A percentile compares a stretch with the other conserved stretches of the same genome.
These are phyloP conservation scores for Percina caprodes DNA, from an alignment of 2,113 vertebrate species.

Conservation along the genomic window DNA sequence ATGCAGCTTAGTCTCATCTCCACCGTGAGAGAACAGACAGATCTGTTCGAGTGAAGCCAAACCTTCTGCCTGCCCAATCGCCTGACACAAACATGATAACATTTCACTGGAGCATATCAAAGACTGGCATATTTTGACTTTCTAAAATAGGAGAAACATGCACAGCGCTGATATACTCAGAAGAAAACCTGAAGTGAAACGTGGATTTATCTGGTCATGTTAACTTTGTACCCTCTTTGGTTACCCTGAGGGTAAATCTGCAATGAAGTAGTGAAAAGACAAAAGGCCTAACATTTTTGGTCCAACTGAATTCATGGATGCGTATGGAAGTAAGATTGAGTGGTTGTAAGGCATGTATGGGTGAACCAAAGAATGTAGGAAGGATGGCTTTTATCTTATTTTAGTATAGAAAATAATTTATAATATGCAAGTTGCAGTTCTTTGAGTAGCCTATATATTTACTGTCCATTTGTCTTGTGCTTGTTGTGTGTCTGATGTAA, in stretches of 20 bases:
- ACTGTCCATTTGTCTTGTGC: no score
- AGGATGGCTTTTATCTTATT: no score
- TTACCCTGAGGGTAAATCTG: constrained; percentile 20
- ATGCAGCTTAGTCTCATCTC: constrained; percentile 46
- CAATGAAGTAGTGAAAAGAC: constrained; percentile 2
- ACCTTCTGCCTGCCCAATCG: constrained; percentile 56
- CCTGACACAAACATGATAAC: constrained; percentile 74
- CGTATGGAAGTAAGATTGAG: no score
- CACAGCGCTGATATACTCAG: constrained; percentile 41
- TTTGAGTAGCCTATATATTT: no score
- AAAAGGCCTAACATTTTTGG: constrained; percentile 25
- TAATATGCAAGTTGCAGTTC: no score
- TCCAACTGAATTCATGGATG: neutral
- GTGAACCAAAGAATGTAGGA: no score
- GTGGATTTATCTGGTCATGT: constrained; percentile 27
- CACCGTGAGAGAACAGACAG: constrained; percentile 37
- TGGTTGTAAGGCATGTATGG: no score
- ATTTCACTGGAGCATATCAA: constrained; percentile 67
- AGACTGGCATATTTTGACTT: constrained; percentile 61
- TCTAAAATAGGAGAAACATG: constrained; percentile 64
- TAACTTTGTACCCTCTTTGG: constrained; percentile 27
- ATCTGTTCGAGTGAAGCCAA: constrained; percentile 69
- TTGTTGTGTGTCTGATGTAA: no score
- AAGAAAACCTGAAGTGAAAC: constrained; percentile 29
- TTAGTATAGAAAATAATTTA: no score